These are phyloP conservation scores for Macrobrachium nipponense DNA, from an alignment of 1,140 invertebrate genomes.

Conservation along the genomic window DNA sequence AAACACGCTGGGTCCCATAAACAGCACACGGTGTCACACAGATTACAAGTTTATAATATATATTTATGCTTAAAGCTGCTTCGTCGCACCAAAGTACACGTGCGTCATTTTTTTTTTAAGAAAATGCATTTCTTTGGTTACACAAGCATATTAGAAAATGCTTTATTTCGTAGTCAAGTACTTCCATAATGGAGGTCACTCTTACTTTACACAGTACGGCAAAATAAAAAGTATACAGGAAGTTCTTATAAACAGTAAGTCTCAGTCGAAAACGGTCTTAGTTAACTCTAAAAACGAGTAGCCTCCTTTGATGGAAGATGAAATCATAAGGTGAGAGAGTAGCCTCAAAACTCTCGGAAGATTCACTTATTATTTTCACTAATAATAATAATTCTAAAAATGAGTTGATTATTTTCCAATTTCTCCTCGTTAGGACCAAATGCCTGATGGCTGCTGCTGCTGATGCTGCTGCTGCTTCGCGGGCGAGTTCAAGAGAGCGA, in stretches of 20 bases:
- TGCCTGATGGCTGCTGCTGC: neutral
- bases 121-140: slow-evolving; percentile 48
- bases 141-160: slow-evolving; percentile 33
- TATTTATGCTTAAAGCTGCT: slow-evolving; percentile 36
- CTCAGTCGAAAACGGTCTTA: too few relatives aligned
- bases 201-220: neutral
- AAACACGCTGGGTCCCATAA: too few relatives aligned
- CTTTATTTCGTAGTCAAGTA: neutral
- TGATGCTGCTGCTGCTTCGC: too few relatives aligned
- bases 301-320: too few relatives aligned
- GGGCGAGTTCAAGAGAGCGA: neutral
- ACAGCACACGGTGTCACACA: too few relatives aligned
- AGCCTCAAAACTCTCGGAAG: too few relatives aligned
- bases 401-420: neutral
- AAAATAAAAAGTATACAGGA: too few relatives aligned
- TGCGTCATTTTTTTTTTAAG: slow-evolving; percentile 23
- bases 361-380: too few relatives aligned
- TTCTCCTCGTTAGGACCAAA: neutral
- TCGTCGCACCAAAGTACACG: slow-evolving; percentile 33
- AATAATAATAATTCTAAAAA: too few relatives aligned
- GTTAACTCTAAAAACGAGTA: too few relatives aligned
- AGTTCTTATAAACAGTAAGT: too few relatives aligned
- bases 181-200: neutral
- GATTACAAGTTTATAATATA: neutral
- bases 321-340: too few relatives aligned